Evolutionary conservation across 2,797 vertebrate genomes (phyloP).

Genomic region (Hydrocynus forskahlii): DNA sequence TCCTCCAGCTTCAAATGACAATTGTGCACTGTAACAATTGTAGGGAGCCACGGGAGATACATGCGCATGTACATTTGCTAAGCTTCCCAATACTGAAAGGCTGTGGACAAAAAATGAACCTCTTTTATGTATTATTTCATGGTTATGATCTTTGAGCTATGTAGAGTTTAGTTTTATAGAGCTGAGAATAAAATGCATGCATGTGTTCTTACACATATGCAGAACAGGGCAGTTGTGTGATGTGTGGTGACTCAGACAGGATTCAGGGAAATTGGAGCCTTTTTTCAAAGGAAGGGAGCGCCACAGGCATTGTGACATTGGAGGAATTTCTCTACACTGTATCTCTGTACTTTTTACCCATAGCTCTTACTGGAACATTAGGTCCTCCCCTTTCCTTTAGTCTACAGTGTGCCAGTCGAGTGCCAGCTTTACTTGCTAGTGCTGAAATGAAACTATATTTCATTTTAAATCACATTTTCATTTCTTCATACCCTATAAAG

Average conservation of each 20-base stretch:
- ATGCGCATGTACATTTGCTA: constrained; percentile 1
- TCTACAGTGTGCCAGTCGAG: neutral
- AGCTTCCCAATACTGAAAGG: neutral
- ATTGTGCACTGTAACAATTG: neutral
- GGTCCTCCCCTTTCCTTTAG: constrained; percentile 14
- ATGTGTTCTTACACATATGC: constrained; percentile 20
- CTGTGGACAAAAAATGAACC: neutral
- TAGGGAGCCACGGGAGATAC: neutral
- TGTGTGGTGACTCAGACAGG: constrained; percentile 69
- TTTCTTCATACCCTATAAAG: constrained; percentile 7
- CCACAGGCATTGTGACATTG: constrained; percentile 68
- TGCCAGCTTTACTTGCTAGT: constrained; percentile 25
- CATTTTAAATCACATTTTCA: neutral
- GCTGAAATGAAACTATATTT: constrained; percentile 21
- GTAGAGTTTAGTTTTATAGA: neutral
- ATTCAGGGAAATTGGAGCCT: constrained; percentile 72
- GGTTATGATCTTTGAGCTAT: neutral
- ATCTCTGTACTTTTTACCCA: constrained; percentile 40
- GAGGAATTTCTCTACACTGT: constrained; percentile 70
- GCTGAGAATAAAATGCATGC: neutral
- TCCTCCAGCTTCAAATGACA: constrained; percentile 64
- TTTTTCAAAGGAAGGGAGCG: constrained; percentile 62
- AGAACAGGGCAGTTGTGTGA: constrained; percentile 37
- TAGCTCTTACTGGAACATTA: constrained; percentile 61
- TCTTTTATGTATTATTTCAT: neutral